Percentiles rank a stretch among this genome's conserved stretches.
phyloP scores from a whole-genome alignment of 92 coral and sea anemone genomes.

The Epizoanthus illoricatus region DNA sequence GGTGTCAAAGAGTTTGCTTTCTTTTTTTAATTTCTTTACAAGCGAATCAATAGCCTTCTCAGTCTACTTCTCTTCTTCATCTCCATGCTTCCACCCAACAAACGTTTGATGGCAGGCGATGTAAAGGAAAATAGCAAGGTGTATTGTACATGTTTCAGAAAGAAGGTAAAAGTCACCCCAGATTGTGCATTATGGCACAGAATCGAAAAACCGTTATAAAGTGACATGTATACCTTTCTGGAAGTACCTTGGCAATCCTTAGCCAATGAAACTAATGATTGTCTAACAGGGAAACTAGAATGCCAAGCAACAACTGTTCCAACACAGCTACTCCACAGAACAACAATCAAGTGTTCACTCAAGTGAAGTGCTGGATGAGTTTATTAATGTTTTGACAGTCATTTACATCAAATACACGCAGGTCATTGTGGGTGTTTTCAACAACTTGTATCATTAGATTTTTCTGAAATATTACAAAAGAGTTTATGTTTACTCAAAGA shows the following conservation, averaged over 20 bases:
- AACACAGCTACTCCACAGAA: conserved; percentile 22
- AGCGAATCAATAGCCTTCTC: conserved; percentile 98
- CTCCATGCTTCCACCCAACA: conserved; percentile 99
- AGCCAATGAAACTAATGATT: not conserved
- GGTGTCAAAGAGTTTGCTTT: conserved; percentile 95
- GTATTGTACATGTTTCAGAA: conserved; percentile 58
- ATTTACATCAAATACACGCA: too few relatives aligned
- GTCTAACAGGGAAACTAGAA: conserved; percentile 1
- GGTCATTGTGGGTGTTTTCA: too few relatives aligned
- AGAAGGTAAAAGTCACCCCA: not conserved
- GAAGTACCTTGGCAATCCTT: conserved; percentile 2
- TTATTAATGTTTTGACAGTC: too few relatives aligned
- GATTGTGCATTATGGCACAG: conserved; percentile 14
- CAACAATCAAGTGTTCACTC: conserved; percentile 25
- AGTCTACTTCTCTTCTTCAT: conserved; percentile 99
- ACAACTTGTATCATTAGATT: too few relatives aligned
- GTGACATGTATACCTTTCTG: conserved; percentile 8
- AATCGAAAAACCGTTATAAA: conserved; percentile 24
- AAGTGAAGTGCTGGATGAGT: conserved; percentile 1
- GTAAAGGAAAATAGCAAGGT: conserved; percentile 95
- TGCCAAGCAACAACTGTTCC: conserved; percentile 25
- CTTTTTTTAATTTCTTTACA: conserved; percentile 96
- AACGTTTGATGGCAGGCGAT: conserved; percentile 98
- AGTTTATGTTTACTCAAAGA: too few relatives aligned
- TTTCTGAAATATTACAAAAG: too few relatives aligned